Base-by-base conservation (phyloP, 2,888 invertebrate genomes). In the Agrilus cyanescens region DNA sequence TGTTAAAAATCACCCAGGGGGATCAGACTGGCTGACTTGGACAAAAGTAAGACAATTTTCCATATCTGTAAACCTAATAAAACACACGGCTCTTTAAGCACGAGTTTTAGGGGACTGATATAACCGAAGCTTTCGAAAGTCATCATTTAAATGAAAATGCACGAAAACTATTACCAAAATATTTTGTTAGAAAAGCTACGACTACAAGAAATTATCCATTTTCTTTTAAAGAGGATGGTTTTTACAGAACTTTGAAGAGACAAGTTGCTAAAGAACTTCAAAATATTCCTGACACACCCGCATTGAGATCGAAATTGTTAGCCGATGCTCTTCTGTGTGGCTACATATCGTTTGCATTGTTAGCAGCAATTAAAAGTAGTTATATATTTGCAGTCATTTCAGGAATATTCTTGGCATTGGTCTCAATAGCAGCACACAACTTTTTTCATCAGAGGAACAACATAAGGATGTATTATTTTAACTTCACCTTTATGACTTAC, bases 1-100 rank as follows among this genome's bases (percentile, higher is more conserved):
- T 61, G 69, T 85, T 4, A 65, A 77, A 4, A 72, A 69, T 35
- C 95, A 96, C 71, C 96, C 95, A 0, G 91, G 93, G 32, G 89
- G 93, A 1, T 56, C 70, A 0, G 80, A 82, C 59, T 89, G 86
- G 86, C 57, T 88, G 39, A 66, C 67, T 29, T 66, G 81, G 37
- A 76, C 82, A 2, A 76, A 80, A 70, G 85, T 76, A 66, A 45
- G 40, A 25, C 8, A 25, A 25, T 10, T 2, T 25, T 25, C 4
- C 3, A 25, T 6, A 20, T n/a, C n/a, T n/a, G n/a, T n/a, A n/a
- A n/a, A n/a, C n/a, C n/a, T n/a, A n/a, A n/a, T n/a, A n/a, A n/a
- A n/a, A n/a, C n/a, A n/a, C n/a, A n/a, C n/a, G n/a, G n/a, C n/a
- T n/a, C n/a, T n/a, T n/a, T n/a, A n/a, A n/a, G n/a, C n/a, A n/a